Percentiles rank a stretch among this genome's conserved stretches.
These are phyloP conservation scores for Sebastes reedi DNA, from an alignment of 2,797 vertebrate genomes.

Conservation along the genomic window DNA sequence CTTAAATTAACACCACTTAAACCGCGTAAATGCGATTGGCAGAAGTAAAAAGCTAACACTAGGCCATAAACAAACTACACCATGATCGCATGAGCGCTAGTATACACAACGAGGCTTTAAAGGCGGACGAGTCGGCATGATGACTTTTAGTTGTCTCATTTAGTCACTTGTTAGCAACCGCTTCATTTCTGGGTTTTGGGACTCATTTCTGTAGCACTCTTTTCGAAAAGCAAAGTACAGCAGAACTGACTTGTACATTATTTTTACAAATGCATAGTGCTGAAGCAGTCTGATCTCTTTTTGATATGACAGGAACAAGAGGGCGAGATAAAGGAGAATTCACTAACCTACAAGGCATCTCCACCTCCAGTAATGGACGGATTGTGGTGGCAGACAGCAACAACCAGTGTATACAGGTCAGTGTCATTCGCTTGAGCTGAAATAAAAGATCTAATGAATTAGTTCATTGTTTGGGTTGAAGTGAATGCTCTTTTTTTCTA, in stretches of 20 bases:
- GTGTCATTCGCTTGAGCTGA: not conserved
- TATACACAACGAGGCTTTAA: too few species aligned
- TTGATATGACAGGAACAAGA: conserved; percentile 83
- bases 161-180: too few species aligned
- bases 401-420: conserved; percentile 96
- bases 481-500: conserved; percentile 24
- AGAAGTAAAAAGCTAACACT: too few species aligned
- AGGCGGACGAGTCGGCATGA: too few species aligned
- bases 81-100: too few species aligned
- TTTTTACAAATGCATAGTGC: not conserved
- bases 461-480: not conserved
- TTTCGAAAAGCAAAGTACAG: not conserved
- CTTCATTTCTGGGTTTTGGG: too few species aligned
- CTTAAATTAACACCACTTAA: too few species aligned
- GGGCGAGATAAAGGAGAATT: conserved; percentile 96
- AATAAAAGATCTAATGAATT: not conserved
- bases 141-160: too few species aligned
- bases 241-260: not conserved
- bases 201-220: too few species aligned
- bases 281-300: not conserved
- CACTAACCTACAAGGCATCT: conserved; percentile 96
- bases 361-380: conserved; percentile 88
- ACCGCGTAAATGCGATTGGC: too few species aligned
- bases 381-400: conserved; percentile 98
- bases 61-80: too few species aligned